Evolutionary conservation across 1,140 invertebrate genomes (phyloP), one percentile per base, ranked within the genome.

Genomic region (Hyposmocoma kahamanoa): DNA sequence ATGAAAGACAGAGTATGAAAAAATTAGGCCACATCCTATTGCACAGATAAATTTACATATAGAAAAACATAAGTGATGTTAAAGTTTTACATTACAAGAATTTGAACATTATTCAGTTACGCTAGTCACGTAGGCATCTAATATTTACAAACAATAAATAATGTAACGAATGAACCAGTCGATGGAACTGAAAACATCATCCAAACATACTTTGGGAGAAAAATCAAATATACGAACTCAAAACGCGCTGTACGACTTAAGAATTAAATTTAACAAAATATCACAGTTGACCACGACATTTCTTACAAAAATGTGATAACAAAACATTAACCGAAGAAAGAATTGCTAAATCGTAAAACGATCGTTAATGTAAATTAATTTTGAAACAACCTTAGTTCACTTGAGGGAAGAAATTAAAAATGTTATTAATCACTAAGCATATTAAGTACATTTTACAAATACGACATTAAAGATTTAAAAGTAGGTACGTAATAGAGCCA

Each of bases 201-300:
- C 59, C 59, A 72, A 59, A 65, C 60, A 69, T 62, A 65, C 59
- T 15, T 48, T 53, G 47, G 28, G 28, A 42, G 47, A 52, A 53
- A 64, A 60, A 58, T 60, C 60, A 63, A 60, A 54, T 59, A 61
- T 62, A 56, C 47, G 62, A 76, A 68, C 62, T 58, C 55, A 68
- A 72, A 64, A 68, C 48, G 47, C 51, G 51, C 54, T 67, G 62
- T 68, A 62, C 66, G 68, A 67, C 69, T 76, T 78, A 80, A 71
- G 67, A 84, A 83, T 80, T 74, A 84, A 75, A 75, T 84, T 83
- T 82, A 85, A 85, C 77, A 82, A 83, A 85, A 85, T 85, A 85
- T 85, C 81, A 85, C 81, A 85, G 81, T 74, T 80, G 72, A 80
- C 79, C 72, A 84, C 79, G 79, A 83, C 72, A 78, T 71, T 76